Evolutionary conservation across 2,113 vertebrate species (phyloP).

Genomic region (Colius striatus): DNA sequence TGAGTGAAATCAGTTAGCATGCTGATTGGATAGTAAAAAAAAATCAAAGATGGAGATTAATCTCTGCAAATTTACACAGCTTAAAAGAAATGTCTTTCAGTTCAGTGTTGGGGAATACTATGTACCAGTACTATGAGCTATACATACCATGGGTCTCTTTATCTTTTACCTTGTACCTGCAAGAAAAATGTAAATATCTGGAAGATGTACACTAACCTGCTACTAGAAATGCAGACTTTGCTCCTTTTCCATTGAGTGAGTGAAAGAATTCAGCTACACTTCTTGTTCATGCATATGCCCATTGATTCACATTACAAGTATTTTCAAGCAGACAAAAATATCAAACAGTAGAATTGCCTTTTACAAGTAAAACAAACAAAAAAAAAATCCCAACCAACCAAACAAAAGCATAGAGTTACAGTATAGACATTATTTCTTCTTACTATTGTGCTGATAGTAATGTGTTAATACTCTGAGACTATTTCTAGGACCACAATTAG

Average conservation of each 20-base stretch:
- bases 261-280: not conserved
- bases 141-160: not conserved
- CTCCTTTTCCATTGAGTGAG: not conserved
- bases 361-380: not conserved
- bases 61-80: constrained; percentile 19
- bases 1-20: constrained; percentile 50
- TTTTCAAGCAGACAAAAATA: not conserved
- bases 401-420: too few relatives aligned
- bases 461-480: too few relatives aligned
- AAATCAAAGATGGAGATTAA: constrained; percentile 21
- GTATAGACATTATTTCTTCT: not conserved
- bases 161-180: not conserved
- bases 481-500: too few relatives aligned
- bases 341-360: not conserved
- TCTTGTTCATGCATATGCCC: not conserved
- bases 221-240: not conserved
- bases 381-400: not conserved
- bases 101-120: not conserved
- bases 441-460: not conserved
- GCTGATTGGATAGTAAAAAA: constrained; percentile 21
- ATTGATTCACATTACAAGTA: not conserved
- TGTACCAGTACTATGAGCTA: not conserved
- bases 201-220: not conserved
- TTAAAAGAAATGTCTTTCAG: constrained; percentile 15
- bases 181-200: not conserved